Percentiles rank a stretch among this genome's conserved stretches.
Conservation (phyloP, 2,888 invertebrate species). For the Eupithecia subfuscata region DNA sequence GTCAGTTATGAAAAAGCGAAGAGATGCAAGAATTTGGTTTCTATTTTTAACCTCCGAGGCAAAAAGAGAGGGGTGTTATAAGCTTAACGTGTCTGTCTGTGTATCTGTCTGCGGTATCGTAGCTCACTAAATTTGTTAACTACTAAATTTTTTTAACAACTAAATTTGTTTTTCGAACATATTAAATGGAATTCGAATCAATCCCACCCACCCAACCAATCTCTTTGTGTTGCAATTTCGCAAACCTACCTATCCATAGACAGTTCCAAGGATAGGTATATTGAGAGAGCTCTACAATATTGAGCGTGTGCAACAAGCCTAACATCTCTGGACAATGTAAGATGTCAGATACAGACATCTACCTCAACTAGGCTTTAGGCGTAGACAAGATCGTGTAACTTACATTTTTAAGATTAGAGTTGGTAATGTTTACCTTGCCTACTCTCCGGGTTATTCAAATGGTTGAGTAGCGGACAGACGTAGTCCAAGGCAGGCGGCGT, state of each 20-base stretch:
- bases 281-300: no score
- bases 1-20: not conserved
- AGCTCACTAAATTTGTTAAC: no score
- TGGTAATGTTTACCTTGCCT: slow-evolving; percentile 48
- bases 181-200: not conserved
- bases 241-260: not conserved
- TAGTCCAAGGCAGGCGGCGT: slow-evolving; percentile 84
- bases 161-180: no score
- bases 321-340: not conserved
- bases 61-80: no score
- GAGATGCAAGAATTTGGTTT: not conserved
- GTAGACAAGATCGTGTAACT: not conserved
- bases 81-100: no score
- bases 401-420: no score
- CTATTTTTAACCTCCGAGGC: no score
- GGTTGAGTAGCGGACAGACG: slow-evolving; percentile 85
- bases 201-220: not conserved
- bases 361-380: not conserved
- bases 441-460: slow-evolving; percentile 77
- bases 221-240: not conserved
- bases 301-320: not conserved
- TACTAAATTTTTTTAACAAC: no score
- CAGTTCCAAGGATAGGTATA: not conserved
- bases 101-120: no score
- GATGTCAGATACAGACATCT: not conserved